These are phyloP conservation scores for Conistra vaccinii DNA, from an alignment of 2,888 invertebrate species.

Conservation along the genomic window DNA sequence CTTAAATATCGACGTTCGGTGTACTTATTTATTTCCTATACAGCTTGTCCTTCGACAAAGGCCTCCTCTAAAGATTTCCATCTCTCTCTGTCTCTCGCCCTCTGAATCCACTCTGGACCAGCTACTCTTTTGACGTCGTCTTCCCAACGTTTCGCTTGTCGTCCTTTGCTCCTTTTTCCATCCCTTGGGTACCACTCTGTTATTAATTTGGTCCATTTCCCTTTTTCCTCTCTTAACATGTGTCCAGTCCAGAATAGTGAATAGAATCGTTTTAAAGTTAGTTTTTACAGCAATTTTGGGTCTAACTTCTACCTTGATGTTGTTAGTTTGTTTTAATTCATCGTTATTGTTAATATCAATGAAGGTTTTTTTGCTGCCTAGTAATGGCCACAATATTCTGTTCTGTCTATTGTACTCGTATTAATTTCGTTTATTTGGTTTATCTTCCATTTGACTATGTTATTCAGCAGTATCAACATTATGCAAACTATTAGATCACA, in stretches of 20 bases:
- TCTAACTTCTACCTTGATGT: slow-evolving; percentile 3
- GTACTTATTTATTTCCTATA: too few relatives aligned
- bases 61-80: too few relatives aligned
- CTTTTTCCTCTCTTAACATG: too few relatives aligned
- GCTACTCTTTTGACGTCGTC: too few relatives aligned
- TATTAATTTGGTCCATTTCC: too few relatives aligned
- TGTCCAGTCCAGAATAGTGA: slow-evolving; percentile 30
- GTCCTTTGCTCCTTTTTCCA: too few relatives aligned
- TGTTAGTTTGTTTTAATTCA: not conserved
- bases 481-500: slow-evolving; percentile 11
- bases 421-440: not conserved
- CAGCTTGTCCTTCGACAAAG: too few relatives aligned
- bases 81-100: too few relatives aligned
- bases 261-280: slow-evolving; percentile 37
- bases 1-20: too few relatives aligned
- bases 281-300: not conserved
- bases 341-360: not conserved
- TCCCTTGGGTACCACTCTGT: too few relatives aligned
- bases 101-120: too few relatives aligned
- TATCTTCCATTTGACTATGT: not conserved
- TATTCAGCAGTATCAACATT: not conserved
- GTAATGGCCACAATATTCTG: not conserved
- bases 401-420: not conserved
- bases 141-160: too few relatives aligned
- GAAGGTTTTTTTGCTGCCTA: not conserved